These are phyloP conservation scores for Cerastis leucographa DNA, from an alignment of 2,888 invertebrate species.

Conservation along the genomic window DNA sequence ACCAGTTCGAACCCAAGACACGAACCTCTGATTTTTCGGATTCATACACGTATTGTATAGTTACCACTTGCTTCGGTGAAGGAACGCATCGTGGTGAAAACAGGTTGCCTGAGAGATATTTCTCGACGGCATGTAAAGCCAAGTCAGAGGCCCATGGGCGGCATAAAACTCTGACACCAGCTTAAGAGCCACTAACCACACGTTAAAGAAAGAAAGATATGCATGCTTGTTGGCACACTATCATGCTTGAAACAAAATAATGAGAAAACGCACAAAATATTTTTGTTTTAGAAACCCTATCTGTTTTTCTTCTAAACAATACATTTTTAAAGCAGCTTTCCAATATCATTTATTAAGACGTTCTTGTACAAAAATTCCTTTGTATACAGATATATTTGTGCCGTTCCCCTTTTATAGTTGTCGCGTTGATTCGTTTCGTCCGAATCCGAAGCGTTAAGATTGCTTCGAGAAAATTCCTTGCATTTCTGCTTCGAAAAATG, in stretches of 20 bases:
- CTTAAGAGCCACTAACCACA: too few species aligned
- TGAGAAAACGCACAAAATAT: background rate
- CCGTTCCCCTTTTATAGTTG: slow-evolving; percentile 53
- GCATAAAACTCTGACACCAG: too few species aligned
- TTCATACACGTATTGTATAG: too few species aligned
- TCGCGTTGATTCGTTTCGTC: slow-evolving; percentile 37
- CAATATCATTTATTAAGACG: slow-evolving; percentile 62
- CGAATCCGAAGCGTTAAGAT: slow-evolving; percentile 45
- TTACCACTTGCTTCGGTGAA: too few species aligned
- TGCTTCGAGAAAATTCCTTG: slow-evolving; percentile 60
- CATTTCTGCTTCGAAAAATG: slow-evolving; percentile 55
- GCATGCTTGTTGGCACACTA: background rate
- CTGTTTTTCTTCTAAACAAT: slow-evolving; percentile 26
- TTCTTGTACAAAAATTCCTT: slow-evolving; percentile 61
- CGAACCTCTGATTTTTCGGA: too few species aligned
- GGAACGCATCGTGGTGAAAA: too few species aligned
- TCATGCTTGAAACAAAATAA: background rate
- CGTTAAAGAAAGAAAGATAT: too few species aligned
- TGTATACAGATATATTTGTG: slow-evolving; percentile 55
- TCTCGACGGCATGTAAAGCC: too few species aligned
- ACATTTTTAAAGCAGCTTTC: slow-evolving; percentile 44
- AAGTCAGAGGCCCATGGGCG: too few species aligned
- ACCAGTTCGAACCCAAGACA: too few species aligned
- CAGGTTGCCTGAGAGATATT: too few species aligned
- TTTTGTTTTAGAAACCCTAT: background rate